Evolutionary conservation across 2,888 invertebrate species (phyloP).

Genomic region (Mechanitis messenoides): DNA sequence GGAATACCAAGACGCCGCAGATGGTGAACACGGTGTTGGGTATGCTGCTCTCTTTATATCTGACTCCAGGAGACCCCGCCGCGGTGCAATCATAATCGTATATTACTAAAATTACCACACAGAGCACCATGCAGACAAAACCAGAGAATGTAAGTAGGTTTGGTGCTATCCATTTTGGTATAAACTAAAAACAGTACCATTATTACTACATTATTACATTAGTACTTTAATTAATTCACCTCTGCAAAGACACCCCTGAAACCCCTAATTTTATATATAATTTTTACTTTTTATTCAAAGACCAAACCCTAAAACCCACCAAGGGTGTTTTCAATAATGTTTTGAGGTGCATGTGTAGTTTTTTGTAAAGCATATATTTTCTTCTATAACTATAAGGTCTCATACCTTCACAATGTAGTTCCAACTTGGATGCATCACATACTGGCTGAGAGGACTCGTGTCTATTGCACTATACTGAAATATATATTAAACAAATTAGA

Average conservation of each 20-base stretch:
- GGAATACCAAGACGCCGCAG: slow-evolving; percentile 89
- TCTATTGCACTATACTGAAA: slow-evolving; percentile 97
- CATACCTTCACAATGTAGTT: slow-evolving; percentile 92
- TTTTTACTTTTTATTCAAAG: too few relatives aligned
- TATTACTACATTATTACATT: too few relatives aligned
- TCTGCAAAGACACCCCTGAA: too few relatives aligned
- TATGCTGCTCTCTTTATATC: slow-evolving; percentile 61
- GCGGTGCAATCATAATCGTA: slow-evolving; percentile 89
- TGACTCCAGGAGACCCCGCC: slow-evolving; percentile 41
- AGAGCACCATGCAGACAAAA: slow-evolving; percentile 91
- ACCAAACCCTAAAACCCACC: too few relatives aligned
- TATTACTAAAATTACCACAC: slow-evolving; percentile 85
- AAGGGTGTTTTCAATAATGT: too few relatives aligned
- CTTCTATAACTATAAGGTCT: background rate
- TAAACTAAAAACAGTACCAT: slow-evolving; percentile 76
- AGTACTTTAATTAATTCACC: too few relatives aligned
- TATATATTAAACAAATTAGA: slow-evolving; percentile 31
- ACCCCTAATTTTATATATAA: too few relatives aligned
- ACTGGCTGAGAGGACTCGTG: slow-evolving; percentile 95
- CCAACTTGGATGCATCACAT: slow-evolving; percentile 99
- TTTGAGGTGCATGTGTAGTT: too few relatives aligned
- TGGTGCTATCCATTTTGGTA: slow-evolving; percentile 96
- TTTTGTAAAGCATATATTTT: too few relatives aligned
- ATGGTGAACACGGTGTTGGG: slow-evolving; percentile 91
- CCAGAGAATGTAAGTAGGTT: slow-evolving; percentile 96